Evolutionary conservation across 2,888 invertebrate genomes (phyloP), one percentile per base, ranked within the genome.

Genomic region (Drosophila lacicola): DNA sequence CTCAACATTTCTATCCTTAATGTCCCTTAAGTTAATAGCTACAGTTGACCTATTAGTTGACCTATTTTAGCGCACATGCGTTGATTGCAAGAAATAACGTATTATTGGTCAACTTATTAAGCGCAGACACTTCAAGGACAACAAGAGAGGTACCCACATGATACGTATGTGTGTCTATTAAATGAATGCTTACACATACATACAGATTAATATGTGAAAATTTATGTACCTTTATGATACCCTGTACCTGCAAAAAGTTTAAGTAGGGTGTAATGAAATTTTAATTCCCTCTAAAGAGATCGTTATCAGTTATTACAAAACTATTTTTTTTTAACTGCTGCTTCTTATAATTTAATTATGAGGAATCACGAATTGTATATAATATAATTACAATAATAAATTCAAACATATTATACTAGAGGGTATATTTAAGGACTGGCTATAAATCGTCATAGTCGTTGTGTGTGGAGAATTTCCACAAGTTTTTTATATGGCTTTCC

Each of bases 81-180:
- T 39, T 50, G 41, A 49, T 71, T 57, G 19, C 13, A 45, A 36
- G 41, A 56, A 61, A 54, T 71, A 49, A 57, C 55, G 70, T 51
- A 79, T 64, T 63, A 81, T 70, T 85, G 70, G 71, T 60, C 51
- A 80, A 65, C 58, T 67, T 67, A 80, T 82, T 49, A 54, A 70
- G 47, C 14, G 19, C 21, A 39, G 36, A 41, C 33, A 21, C 9
- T 19, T 9, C 44, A 66, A 53, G 41, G 46, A 46, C 41, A 53
- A 9, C 39, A 13, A 11, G 39, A 21, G 42, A 34, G 34, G 36
- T 21, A 11, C 19, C 4, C 13, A 29, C 13, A 68, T 71, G 49
- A 69, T 57, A 37, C 39, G 53, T 58, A 66, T 41, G 62, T 57
- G 47, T 49, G 44, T 33, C 41, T 21, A 71, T 46, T 46, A 73